Base-by-base conservation (phyloP, 2,797 vertebrate genomes). In the Crocodylus rhombifer region DNA sequence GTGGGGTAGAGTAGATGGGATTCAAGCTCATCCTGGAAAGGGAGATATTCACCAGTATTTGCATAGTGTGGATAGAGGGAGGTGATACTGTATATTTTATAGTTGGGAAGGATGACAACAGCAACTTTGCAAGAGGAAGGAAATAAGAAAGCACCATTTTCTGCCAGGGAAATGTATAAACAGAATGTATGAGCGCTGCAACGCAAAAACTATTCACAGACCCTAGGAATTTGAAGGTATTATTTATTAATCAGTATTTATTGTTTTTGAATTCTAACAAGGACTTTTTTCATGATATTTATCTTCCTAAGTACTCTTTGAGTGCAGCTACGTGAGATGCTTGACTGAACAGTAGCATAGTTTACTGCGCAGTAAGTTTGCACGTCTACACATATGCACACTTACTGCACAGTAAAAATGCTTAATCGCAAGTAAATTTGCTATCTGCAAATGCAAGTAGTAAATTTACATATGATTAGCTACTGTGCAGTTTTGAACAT, bases 201-300 rank as follows among this genome's bases (percentile, higher is more conserved):
- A 65, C n/a, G 14, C 30, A 65, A 65, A n/a, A 64, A 28, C 62
- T n/a, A n/a, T 60, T 64, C 62, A 63, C 26, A 64, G 62, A 64
- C 62, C 26, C 26, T 26, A 87, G 30, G 20, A 75, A 93, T 75
- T 82, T 71, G 25, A 82, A 17, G 4, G 5, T 77, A 7, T n/a
- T 86, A 42, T 42, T 42, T 91, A 87, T 6, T 89, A 90, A 86
- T 57, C 36, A 20, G 20, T 80, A 0, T 1, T 84, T 91, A 84
- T 84, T 55, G 82, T 62, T 89, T 28, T 57, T 87, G 23, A 77
- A 61, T 93, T 87, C 91, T 86, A 33, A 62, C 74, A 10, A 58
- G 2, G 5, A 73, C 92, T 91, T 82, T 13, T 85, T 84, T 25
- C 3, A 2, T 30, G 92, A 30, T 33, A 81, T 4, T 42, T 94